Percentiles rank a stretch among this genome's conserved stretches.
These are phyloP conservation scores for Drosophila erecta DNA, from an alignment of 1,140 invertebrate genomes.

Conservation along the genomic window DNA sequence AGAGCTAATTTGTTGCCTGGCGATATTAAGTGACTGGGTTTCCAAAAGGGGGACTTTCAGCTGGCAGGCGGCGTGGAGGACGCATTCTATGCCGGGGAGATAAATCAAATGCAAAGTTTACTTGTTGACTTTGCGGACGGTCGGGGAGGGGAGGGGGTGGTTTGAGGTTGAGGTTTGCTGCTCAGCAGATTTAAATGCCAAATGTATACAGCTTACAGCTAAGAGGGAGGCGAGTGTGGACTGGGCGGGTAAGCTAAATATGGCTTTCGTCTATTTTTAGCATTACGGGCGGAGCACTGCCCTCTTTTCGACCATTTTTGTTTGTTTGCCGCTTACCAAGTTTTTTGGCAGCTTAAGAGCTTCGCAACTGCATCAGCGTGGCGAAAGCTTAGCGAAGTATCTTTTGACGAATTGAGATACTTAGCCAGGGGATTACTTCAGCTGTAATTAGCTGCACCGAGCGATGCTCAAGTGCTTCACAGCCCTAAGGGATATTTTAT, in stretches of 20 bases:
- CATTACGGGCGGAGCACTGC: conserved; percentile 6
- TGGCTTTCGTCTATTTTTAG: conserved; percentile 50
- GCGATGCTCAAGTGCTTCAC: conserved; percentile 8
- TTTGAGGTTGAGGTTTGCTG: conserved; percentile 31
- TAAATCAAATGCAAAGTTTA: conserved; percentile 70
- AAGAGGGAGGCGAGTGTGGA: background rate
- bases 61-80: background rate
- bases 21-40: conserved; percentile 50
- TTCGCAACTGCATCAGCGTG: conserved; percentile 34
- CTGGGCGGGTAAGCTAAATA: conserved; percentile 19
- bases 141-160: background rate
- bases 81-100: conserved; percentile 24
- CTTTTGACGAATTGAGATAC: conserved; percentile 62
- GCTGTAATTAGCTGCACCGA: conserved; percentile 56
- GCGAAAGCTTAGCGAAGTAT: conserved; percentile 63
- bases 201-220: conserved; percentile 46
- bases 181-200: conserved; percentile 46
- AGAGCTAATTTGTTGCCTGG: conserved; percentile 50
- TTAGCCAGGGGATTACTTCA: conserved; percentile 54
- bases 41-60: background rate
- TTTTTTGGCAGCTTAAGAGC: conserved; percentile 67
- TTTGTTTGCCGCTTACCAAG: conserved; percentile 53
- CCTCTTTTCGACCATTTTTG: conserved; percentile 22
- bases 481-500: background rate
- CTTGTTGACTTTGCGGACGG: conserved; percentile 64